These are phyloP conservation scores for Saccostrea echinata DNA, from an alignment of 1,140 invertebrate genomes.

Conservation along the genomic window DNA sequence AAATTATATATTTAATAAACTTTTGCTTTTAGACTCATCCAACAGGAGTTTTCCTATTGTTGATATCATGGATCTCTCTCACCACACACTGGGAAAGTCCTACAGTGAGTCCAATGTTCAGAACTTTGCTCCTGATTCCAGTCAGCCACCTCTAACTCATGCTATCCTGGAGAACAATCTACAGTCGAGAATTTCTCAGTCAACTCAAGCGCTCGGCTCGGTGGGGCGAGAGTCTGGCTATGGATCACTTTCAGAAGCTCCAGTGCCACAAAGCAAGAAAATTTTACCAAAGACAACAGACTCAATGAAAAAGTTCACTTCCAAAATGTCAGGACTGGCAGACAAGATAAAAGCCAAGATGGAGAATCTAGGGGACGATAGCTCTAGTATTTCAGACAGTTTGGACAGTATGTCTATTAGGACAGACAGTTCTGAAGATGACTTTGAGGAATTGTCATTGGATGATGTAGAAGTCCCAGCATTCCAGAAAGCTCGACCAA, in stretches of 20 bases:
- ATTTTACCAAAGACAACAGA: slow-evolving; percentile 22
- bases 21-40: background rate
- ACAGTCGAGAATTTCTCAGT: slow-evolving; percentile 39
- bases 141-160: slow-evolving; percentile 45
- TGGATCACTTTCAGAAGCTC: slow-evolving; percentile 58
- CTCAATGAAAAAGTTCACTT: slow-evolving; percentile 73
- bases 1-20: background rate
- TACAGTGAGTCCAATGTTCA: background rate
- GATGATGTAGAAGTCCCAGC: slow-evolving; percentile 75
- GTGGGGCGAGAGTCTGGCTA: slow-evolving; percentile 58
- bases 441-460: slow-evolving; percentile 79
- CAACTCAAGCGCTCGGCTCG: slow-evolving; percentile 41
- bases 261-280: slow-evolving; percentile 47
- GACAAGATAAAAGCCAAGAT: slow-evolving; percentile 74
- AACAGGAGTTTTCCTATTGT: background rate
- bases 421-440: slow-evolving; percentile 81
- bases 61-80: background rate
- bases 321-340: slow-evolving; percentile 72
- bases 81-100: background rate
- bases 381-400: slow-evolving; percentile 64
- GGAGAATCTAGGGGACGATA: slow-evolving; percentile 65
- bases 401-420: slow-evolving; percentile 79
- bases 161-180: slow-evolving; percentile 43
- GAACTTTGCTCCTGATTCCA: background rate
- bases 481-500: slow-evolving; percentile 66